phyloP scores from a whole-genome alignment of 2,888 invertebrate species.

The Eupeodes luniger region DNA sequence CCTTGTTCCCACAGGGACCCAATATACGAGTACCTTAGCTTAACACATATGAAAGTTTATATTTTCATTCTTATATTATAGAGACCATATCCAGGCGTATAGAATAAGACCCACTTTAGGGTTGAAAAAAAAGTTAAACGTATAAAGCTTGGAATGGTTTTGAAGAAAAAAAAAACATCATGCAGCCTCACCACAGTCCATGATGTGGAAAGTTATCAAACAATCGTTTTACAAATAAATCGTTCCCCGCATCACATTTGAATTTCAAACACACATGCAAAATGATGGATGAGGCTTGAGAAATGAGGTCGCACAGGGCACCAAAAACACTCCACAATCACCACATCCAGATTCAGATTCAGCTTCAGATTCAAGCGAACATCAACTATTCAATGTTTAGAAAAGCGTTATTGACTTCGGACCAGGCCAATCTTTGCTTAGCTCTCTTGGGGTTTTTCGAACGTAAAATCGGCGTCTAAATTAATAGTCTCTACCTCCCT shows the following conservation, averaged over 20 bases:
- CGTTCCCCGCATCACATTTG: constrained; percentile 55
- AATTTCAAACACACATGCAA: constrained; percentile 75
- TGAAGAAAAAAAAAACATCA: constrained; percentile 14
- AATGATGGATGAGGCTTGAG: constrained; percentile 59
- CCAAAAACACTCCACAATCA: constrained; percentile 18
- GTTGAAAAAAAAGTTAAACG: constrained; percentile 40
- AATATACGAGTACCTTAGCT: constrained; percentile 3
- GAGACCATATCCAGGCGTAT: constrained; percentile 3
- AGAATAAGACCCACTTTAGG: constrained; percentile 56
- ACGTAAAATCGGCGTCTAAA: constrained; percentile 83
- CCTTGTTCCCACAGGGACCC: constrained; percentile 33
- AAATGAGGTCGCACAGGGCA: constrained; percentile 45
- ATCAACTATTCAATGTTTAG: constrained; percentile 63
- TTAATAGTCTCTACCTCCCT: constrained; percentile 78
- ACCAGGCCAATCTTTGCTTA: constrained; percentile 81
- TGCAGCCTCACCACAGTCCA: neutral
- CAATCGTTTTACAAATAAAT: constrained; percentile 71
- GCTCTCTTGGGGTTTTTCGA: constrained; percentile 83
- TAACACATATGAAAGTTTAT: constrained; percentile 35
- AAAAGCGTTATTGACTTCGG: constrained; percentile 77
- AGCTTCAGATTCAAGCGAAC: constrained; percentile 2
- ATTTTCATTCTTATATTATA: constrained; percentile 17
- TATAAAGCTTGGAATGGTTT: neutral
- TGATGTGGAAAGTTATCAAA: constrained; percentile 66
- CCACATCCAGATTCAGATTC: neutral